phyloP scores from a whole-genome alignment of 92 coral and sea anemone genomes.

The Parazoanthus swiftii region DNA sequence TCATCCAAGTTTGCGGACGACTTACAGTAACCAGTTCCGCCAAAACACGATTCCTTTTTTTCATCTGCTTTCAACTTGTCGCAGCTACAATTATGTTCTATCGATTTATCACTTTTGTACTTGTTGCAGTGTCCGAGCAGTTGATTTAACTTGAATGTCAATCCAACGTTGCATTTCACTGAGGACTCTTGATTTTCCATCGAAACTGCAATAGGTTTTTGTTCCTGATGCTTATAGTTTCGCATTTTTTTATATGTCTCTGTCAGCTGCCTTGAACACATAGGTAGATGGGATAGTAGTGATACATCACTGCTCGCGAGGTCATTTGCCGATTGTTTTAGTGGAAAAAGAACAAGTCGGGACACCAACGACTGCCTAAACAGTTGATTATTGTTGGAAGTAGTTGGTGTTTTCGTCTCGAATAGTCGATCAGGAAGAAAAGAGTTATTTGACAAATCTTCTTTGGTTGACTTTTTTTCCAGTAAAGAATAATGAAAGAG shows the following conservation, averaged over 20 bases:
- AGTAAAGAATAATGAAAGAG: background rate
- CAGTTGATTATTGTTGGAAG: background rate
- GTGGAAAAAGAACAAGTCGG: background rate
- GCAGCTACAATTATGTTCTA: background rate
- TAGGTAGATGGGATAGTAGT: background rate
- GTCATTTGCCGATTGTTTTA: background rate
- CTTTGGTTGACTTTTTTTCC: background rate
- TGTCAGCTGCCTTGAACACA: background rate
- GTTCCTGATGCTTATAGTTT: background rate
- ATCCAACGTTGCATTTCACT: constrained; percentile 12
- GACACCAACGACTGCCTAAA: background rate
- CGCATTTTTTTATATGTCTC: background rate
- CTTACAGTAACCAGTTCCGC: background rate
- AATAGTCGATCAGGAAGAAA: background rate
- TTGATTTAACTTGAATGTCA: constrained; percentile 2
- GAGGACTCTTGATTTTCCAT: background rate
- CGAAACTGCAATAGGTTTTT: background rate
- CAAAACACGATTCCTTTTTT: background rate
- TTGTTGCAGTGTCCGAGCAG: background rate
- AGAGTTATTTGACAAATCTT: background rate
- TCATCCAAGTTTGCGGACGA: background rate
- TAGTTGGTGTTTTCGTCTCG: background rate
- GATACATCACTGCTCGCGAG: background rate
- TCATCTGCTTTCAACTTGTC: background rate
- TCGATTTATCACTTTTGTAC: background rate